These are phyloP conservation scores for Heteromurus nitidus DNA, from an alignment of 2,888 invertebrate genomes.

Conservation along the genomic window DNA sequence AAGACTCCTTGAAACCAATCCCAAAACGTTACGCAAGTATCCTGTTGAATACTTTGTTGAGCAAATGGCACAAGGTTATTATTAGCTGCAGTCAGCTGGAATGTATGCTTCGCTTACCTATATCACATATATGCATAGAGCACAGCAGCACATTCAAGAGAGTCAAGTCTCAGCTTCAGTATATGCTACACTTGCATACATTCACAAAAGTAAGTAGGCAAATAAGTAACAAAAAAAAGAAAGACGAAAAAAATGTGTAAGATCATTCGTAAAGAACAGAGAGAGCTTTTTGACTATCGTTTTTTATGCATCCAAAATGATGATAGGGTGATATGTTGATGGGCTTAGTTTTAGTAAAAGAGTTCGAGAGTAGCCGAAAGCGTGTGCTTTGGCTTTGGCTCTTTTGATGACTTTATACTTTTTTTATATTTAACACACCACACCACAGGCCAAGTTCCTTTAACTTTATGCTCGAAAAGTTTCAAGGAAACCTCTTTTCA, in stretches of 20 bases:
- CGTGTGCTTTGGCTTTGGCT: slow-evolving; percentile 16
- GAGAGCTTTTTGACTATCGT: too few species aligned
- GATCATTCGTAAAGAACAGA: too few species aligned
- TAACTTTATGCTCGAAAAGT: slow-evolving; percentile 58
- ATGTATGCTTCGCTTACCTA: slow-evolving; percentile 52
- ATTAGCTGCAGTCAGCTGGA: slow-evolving; percentile 68
- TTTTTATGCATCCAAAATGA: too few species aligned
- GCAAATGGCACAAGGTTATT: slow-evolving; percentile 68
- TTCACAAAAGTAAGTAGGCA: too few species aligned
- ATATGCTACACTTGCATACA: too few species aligned
- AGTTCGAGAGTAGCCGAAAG: not conserved
- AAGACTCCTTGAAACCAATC: slow-evolving; percentile 67
- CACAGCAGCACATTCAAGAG: too few species aligned
- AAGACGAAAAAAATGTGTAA: not conserved
- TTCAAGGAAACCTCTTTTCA: slow-evolving; percentile 48
- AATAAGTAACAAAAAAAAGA: too few species aligned
- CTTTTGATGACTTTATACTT: slow-evolving; percentile 37
- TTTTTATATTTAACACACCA: slow-evolving; percentile 2
- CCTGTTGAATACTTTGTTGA: slow-evolving; percentile 66
- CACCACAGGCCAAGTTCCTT: slow-evolving; percentile 41
- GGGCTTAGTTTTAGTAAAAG: too few species aligned
- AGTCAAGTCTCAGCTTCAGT: too few species aligned
- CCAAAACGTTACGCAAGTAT: slow-evolving; percentile 64
- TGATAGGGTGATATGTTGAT: too few species aligned
- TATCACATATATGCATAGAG: too few species aligned